Evolutionary conservation across 1,140 invertebrate species (phyloP).

Genomic region (Gryon sp.): DNA sequence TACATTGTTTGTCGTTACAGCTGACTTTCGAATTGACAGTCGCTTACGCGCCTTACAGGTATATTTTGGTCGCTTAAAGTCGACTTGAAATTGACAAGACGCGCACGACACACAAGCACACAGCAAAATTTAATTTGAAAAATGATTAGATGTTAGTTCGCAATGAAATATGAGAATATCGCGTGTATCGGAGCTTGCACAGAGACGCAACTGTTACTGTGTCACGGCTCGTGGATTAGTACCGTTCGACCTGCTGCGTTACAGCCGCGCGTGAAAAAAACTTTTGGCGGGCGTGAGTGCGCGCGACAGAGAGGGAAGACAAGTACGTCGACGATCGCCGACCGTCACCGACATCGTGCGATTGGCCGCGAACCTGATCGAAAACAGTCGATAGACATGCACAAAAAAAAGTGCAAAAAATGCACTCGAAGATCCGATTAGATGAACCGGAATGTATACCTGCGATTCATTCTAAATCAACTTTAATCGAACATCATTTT

Average conservation of each 20-base stretch:
- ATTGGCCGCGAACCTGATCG: conserved; percentile 36
- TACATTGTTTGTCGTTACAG: conserved; percentile 33
- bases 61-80: conserved; percentile 19
- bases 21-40: conserved; percentile 29
- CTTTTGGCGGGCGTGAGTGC: conserved; percentile 49
- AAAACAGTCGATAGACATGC: conserved; percentile 6
- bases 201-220: conserved; percentile 57
- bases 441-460: conserved; percentile 11
- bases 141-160: conserved; percentile 28
- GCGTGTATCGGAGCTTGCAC: conserved; percentile 1
- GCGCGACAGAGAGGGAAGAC: conserved; percentile 35
- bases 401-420: conserved; percentile 1
- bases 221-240: conserved; percentile 59
- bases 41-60: not conserved
- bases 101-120: too few species aligned
- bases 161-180: conserved; percentile 34
- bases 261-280: conserved; percentile 59
- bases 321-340: conserved; percentile 51
- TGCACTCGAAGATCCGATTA: too few species aligned
- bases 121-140: too few species aligned
- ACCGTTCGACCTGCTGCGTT: conserved; percentile 60
- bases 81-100: not conserved
- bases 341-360: conserved; percentile 46
- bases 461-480: too few species aligned
- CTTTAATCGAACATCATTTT: too few species aligned